Base-by-base conservation (phyloP, 1,140 invertebrate genomes). In the Coptotermes formosanus region DNA sequence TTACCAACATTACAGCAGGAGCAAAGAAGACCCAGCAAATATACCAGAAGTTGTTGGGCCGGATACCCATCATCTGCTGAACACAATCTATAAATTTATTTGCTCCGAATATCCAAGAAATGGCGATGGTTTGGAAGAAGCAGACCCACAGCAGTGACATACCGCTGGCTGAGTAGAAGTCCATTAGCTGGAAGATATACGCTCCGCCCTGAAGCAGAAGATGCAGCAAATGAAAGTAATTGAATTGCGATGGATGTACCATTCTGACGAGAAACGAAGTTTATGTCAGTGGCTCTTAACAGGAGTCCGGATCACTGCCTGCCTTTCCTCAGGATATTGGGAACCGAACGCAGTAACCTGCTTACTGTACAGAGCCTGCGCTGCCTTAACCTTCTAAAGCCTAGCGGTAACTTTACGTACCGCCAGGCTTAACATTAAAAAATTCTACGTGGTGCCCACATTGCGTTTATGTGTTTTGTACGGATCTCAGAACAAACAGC, bases 101-200 rank as follows among this genome's bases (percentile, higher is more conserved):
- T 23, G 92, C 92, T 21, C 94, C 93, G 89, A 95, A 95, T 32
- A 95, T 92, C 94, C 94, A 95, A 2, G 93, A 93, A 87, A 95
- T 92, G 7, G 92, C 93, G 64, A 95, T 90, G 59, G 93, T 94
- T 90, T 95, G 94, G 88, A 94, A 94, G 89, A 95, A 93, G 88
- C 94, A 94, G 4, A 94, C 93, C 92, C 94, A 94, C 6, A 95
- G 89, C 55, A 95, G 90, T 45, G 94, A 93, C 90, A 95, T 94
- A 44, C 95, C 94, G 87, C 93, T 93, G 23, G 94, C 94, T 19
- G 94, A 94, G 88, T 95, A 95, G 88, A 93, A 94, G 89, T 95
- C 95, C 92, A 95, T 94, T 86, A 95, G 88, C 91, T 95, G 94
- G 89, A 95, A 95, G 87, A 95, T 92, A 88, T 94, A 95, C 89